These are phyloP conservation scores for Porites rus DNA, from an alignment of 92 coral and sea anemone species.

Conservation along the genomic window DNA sequence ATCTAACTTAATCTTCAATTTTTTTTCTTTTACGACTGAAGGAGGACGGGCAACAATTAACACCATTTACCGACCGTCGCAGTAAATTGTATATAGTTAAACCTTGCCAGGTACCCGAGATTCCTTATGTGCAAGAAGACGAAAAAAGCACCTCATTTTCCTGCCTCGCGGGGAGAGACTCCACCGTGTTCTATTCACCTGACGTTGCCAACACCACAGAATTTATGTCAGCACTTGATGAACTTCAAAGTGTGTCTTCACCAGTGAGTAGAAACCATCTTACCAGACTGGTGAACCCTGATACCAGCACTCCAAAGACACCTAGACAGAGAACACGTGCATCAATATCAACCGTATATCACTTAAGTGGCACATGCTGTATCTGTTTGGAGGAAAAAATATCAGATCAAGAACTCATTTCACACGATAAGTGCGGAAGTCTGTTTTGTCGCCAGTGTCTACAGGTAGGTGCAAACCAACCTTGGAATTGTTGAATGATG, in stretches of 20 bases:
- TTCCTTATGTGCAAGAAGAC: not conserved
- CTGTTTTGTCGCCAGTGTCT: slow-evolving; percentile 67
- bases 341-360: slow-evolving; percentile 62
- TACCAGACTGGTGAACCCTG: slow-evolving; percentile 22
- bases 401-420: slow-evolving; percentile 29
- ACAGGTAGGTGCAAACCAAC: slow-evolving; percentile 15
- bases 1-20: too few relatives aligned
- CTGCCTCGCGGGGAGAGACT: slow-evolving; percentile 13
- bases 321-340: slow-evolving; percentile 49
- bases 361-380: slow-evolving; percentile 64
- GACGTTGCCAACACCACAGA: slow-evolving; percentile 7
- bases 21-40: not conserved
- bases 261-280: not conserved
- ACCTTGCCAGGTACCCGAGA: slow-evolving; percentile 27
- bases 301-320: slow-evolving; percentile 66
- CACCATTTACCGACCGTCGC: slow-evolving; percentile 60
- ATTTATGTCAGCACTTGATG: slow-evolving; percentile 27
- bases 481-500: not conserved
- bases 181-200: slow-evolving; percentile 32
- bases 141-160: not conserved
- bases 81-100: slow-evolving; percentile 66
- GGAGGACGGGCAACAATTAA: slow-evolving; percentile 58
- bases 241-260: not conserved
- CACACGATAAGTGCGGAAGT: slow-evolving; percentile 69
- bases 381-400: slow-evolving; percentile 51